Base-by-base conservation (phyloP, 2,797 vertebrate genomes). In the Craterocephalus amniculus region DNA sequence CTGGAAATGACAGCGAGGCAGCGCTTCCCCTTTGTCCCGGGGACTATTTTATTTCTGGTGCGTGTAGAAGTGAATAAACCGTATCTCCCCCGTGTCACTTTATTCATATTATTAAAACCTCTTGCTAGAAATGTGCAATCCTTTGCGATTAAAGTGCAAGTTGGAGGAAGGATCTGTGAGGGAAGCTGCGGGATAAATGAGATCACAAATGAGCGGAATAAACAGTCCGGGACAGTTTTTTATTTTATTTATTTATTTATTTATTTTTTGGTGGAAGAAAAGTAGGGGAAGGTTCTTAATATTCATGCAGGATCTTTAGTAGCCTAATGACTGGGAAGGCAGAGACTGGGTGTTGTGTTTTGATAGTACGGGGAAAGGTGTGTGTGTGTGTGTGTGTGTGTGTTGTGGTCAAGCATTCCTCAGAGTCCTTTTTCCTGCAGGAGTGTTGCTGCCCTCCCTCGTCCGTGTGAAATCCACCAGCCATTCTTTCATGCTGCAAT, bases 391-490 rank as follows among this genome's bases (percentile, higher is more conserved):
- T 36, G 57, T 34, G 54, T 31, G 22, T 18, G 34, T 14, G 34
- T 38, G 45, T 36, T 58, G 1, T 79, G 61, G 70, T 66, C 49
- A 67, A 79, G 83, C 88, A 90, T 87, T 88, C 86, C 81, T 88
- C 83, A 83, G 87, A 61, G 85, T 89, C 86, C 85, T 87, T 85
- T 85, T 75, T 83, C 64, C 81, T 85, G 77, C 80, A 83, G 79
- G 83, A 79, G 75, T 85, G 70, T 62, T 85, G 74, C 86, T 88
- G 81, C 83, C 81, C 85, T 72, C 83, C 78, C 68, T 59, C 56
- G 75, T 79, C 49, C 2, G 43, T 38, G 74, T 70, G 58, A 76
- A 68, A 55, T 62, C 58, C 70, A 78, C 48, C 38, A 67, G 57
- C 62, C 57, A 70, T 63, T 85, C 68, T 73, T 29, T 65, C 62